phyloP scores from a whole-genome alignment of 92 coral and sea anemone species.

The Hydrozoanthus gracilis region DNA sequence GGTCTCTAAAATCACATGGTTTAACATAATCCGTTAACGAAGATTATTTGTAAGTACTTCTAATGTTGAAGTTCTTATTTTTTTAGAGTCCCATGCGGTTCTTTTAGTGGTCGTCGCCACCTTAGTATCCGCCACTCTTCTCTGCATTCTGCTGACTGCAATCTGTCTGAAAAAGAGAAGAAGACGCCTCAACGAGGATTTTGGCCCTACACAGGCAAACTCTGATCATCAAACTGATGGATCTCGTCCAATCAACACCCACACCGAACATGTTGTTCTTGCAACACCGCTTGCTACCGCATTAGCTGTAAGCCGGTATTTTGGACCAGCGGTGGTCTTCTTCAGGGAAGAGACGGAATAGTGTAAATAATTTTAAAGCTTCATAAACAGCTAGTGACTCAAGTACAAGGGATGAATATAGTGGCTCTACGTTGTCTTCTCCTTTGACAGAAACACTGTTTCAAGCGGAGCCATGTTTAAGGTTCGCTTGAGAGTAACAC shows the following conservation, averaged over 20 bases:
- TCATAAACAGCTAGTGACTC: neutral
- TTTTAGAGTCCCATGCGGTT: slow-evolving; percentile 23
- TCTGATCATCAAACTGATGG: slow-evolving; percentile 14
- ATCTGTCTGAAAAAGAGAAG: slow-evolving; percentile 32
- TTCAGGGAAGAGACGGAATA: slow-evolving; percentile 12
- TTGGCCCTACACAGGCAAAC: neutral
- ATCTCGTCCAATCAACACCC: slow-evolving; percentile 10
- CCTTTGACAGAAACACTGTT: too few relatives aligned
- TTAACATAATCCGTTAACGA: too few relatives aligned
- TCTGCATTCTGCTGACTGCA: slow-evolving; percentile 32
- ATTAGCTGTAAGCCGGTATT: slow-evolving; percentile 13
- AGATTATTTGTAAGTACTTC: too few relatives aligned
- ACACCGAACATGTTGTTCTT: slow-evolving; percentile 17
- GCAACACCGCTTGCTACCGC: slow-evolving; percentile 35
- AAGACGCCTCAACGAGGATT: slow-evolving; percentile 13
- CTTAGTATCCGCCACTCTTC: slow-evolving; percentile 14
- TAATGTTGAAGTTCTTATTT: neutral
- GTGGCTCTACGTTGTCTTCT: too few relatives aligned
- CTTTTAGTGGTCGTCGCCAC: slow-evolving; percentile 42
- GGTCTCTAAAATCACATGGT: too few relatives aligned
- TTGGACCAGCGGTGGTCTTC: slow-evolving; percentile 31
- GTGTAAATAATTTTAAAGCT: slow-evolving; percentile 4
- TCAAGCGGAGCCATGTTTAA: too few relatives aligned
- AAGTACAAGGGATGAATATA: too few relatives aligned
- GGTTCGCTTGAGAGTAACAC: too few relatives aligned